Conservation (phyloP, 2,888 invertebrate genomes). For the Lypha dubia region DNA sequence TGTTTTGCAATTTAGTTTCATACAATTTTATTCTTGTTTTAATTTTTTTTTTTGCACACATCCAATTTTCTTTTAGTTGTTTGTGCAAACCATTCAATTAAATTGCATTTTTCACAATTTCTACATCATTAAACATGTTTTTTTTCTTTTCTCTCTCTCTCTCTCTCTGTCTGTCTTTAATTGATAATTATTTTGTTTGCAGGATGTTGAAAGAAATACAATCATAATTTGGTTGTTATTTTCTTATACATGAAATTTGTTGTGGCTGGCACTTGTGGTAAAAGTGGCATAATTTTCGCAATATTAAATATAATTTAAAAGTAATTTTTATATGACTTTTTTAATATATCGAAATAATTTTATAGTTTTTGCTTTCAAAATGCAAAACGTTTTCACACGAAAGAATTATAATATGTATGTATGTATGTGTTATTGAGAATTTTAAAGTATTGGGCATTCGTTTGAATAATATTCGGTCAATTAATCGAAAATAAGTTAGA, state of each 20-base stretch:
- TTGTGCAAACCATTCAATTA: conserved; percentile 59
- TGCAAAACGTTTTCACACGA: conserved; percentile 41
- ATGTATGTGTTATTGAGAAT: not conserved
- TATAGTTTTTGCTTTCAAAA: conserved; percentile 67
- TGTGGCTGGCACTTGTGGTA: conserved; percentile 49
- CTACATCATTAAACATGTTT: conserved; percentile 74
- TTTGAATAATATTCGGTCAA: too few species aligned
- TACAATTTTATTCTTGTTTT: not conserved
- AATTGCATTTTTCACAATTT: conserved; percentile 71
- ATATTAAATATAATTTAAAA: conserved; percentile 78
- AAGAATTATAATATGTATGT: not conserved
- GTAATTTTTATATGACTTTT: conserved; percentile 80
- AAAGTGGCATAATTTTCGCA: conserved; percentile 69
- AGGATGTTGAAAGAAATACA: conserved; percentile 79
- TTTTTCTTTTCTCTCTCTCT: conserved; percentile 72
- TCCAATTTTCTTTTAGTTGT: conserved; percentile 4
- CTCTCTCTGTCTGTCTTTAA: too few species aligned
- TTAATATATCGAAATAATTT: conserved; percentile 77
- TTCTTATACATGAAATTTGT: not conserved
- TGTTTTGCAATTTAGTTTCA: not conserved
- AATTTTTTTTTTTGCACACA: too few species aligned
- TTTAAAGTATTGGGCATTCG: too few species aligned
- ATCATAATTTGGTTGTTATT: conserved; percentile 47
- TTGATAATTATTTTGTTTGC: conserved; percentile 67
- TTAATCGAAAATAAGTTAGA: too few species aligned